phyloP scores from a whole-genome alignment of 1,140 invertebrate genomes.

The Gonatopus flavifemur region DNA sequence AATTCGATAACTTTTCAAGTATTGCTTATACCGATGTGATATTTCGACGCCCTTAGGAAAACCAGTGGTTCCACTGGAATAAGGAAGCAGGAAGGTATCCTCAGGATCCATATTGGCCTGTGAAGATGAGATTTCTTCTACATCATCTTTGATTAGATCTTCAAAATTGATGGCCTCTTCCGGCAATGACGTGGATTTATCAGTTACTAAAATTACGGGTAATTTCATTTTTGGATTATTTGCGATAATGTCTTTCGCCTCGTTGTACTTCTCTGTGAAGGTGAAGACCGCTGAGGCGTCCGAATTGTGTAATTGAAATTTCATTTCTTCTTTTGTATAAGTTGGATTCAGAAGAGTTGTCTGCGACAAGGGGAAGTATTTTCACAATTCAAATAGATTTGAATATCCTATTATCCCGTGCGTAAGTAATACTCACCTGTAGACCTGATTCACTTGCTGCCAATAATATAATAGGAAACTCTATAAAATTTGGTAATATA shows the following conservation, averaged over 20 bases:
- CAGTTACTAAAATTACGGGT: slow-evolving; percentile 57
- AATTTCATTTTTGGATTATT: slow-evolving; percentile 51
- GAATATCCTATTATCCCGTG: not conserved
- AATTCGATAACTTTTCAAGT: not conserved
- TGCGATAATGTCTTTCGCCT: slow-evolving; percentile 51
- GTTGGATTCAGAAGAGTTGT: slow-evolving; percentile 23
- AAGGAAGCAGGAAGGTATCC: slow-evolving; percentile 63
- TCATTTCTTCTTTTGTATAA: slow-evolving; percentile 66
- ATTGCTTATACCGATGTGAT: slow-evolving; percentile 60
- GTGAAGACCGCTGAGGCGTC: slow-evolving; percentile 68
- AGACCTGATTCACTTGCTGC: slow-evolving; percentile 70
- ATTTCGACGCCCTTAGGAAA: slow-evolving; percentile 86
- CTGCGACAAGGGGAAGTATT: slow-evolving; percentile 11
- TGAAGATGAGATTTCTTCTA: slow-evolving; percentile 40
- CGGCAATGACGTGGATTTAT: slow-evolving; percentile 55
- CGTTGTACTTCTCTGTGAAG: slow-evolving; percentile 54
- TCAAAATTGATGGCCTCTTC: slow-evolving; percentile 61
- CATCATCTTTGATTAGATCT: slow-evolving; percentile 15
- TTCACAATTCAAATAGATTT: too few relatives aligned
- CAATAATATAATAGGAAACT: slow-evolving; percentile 66
- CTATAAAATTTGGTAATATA: slow-evolving; percentile 72
- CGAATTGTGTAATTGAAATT: slow-evolving; percentile 66
- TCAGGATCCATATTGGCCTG: slow-evolving; percentile 46
- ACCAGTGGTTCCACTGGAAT: slow-evolving; percentile 88
- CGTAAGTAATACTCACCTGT: slow-evolving; percentile 47